Base-by-base conservation (phyloP, 2,113 vertebrate genomes). In the Ailuropoda melanoleuca region DNA sequence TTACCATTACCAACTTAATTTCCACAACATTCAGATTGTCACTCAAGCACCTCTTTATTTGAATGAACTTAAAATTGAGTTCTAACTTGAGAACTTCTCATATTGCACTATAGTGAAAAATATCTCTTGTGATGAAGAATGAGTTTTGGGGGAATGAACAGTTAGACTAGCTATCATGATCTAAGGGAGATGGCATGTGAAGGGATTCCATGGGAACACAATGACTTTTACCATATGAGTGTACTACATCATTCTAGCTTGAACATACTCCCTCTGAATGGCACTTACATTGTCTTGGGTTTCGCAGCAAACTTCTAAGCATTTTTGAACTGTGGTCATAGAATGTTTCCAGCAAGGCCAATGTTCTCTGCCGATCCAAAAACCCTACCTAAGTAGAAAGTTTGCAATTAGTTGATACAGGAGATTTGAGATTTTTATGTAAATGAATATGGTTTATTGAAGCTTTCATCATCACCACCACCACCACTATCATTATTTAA, bases 281-380 rank as follows among this genome's bases (percentile, higher is more conserved):
- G 56, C 86, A 98, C 99, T 99, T 98, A 99, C 99, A 99, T 50
- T 98, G 97, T 58, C 98, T 98, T 15, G 99, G 99, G 94, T 99
- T 98, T 66, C 97, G 93, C 31, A 99, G 96, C 94, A 98, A 53
- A 80, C 14, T 48, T 88, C 72, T 97, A 29, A 82, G 29, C 8
- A 0, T 13, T 90, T n/a, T 3, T 0, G 94, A 34, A 82, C 62
- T 98, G 87, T 77, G 95, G 84, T 99, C 98, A 55, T 98, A 99
- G 96, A 99, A 99, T 12, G 31, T 72, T 98, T 96, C 97, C 97
- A 99, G 93, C 11, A 99, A 92, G 13, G 83, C 58, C 74, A 99
- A 93, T 53, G 98, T 97, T 92, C 98, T 98, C 72, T 95, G 97
- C 75, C 99, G 98, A 50, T 99, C 93, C 97, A 99, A 96, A 96